Evolutionary conservation across 2,113 vertebrate species (phyloP).

Genomic region (Oreocharis arfaki): DNA sequence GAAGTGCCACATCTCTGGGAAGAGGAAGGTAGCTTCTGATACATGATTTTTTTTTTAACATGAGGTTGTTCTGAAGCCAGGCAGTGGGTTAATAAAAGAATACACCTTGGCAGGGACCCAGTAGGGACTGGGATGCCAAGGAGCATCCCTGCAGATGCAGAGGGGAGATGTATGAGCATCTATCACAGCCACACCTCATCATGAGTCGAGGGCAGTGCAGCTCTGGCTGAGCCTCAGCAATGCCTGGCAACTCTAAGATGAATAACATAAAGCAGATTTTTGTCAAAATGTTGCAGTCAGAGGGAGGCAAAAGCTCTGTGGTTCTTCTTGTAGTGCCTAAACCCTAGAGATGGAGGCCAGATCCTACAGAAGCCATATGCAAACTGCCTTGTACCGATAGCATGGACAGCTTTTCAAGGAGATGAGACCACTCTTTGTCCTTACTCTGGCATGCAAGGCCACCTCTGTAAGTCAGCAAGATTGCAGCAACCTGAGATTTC

Average conservation of each 20-base stretch:
- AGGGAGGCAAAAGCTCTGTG: neutral
- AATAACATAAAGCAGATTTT: neutral
- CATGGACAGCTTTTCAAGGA: neutral
- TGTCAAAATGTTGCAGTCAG: neutral
- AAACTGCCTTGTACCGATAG: neutral
- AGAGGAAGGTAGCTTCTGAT: neutral
- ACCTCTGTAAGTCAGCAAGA: neutral
- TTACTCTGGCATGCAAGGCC: neutral
- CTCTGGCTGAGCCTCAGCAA: neutral
- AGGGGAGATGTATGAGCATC: neutral
- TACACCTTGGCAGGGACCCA: neutral
- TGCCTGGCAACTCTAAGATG: neutral
- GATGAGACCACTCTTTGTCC: neutral
- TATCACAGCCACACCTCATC: accelerated
- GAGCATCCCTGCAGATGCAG: neutral
- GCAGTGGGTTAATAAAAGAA: neutral
- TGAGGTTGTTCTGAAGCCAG: neutral
- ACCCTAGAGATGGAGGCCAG: neutral
- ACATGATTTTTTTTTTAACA: neutral
- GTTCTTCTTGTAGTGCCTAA: neutral
- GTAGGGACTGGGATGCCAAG: neutral
- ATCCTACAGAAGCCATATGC: neutral
- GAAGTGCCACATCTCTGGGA: neutral
- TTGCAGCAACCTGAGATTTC: neutral
- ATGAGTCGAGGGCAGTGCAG: accelerated